Percentiles rank a stretch among this genome's conserved stretches.
phyloP scores from a whole-genome alignment of 1,140 invertebrate genomes.

The Pteromalus puparum region DNA sequence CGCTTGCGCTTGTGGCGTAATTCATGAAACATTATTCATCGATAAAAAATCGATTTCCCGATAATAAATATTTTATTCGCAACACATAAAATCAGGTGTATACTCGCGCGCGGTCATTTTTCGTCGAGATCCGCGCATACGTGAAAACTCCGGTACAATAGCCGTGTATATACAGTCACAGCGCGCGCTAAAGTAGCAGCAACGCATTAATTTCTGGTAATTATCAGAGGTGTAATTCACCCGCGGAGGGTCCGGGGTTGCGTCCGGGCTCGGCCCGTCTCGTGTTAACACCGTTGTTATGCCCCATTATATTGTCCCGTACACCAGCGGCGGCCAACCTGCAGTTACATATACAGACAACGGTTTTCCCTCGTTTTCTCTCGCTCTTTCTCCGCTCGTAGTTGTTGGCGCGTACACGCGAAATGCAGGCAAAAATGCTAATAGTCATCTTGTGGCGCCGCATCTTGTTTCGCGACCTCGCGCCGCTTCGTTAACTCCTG shows the following conservation, averaged over 20 bases:
- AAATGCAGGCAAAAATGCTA: conserved; percentile 31
- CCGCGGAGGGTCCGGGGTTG: conserved; percentile 68
- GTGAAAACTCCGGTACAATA: conserved; percentile 49
- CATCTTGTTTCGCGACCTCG: conserved; percentile 21
- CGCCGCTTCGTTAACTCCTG: background rate
- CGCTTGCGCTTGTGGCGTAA: too few species aligned
- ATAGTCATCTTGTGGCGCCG: background rate
- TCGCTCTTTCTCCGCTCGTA: background rate
- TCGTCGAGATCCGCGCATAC: conserved; percentile 8
- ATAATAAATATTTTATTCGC: background rate
- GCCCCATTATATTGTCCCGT: conserved; percentile 73
- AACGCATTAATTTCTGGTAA: conserved; percentile 74
- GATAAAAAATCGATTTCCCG: background rate
- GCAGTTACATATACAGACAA: conserved; percentile 27
- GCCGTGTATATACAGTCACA: background rate
- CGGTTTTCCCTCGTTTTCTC: background rate
- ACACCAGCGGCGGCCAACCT: conserved; percentile 36
- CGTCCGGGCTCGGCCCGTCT: conserved; percentile 69
- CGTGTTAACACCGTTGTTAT: conserved; percentile 76
- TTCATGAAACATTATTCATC: background rate
- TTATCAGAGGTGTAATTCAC: conserved; percentile 74
- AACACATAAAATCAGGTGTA: conserved; percentile 11
- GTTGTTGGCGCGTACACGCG: background rate
- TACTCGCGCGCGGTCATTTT: background rate
- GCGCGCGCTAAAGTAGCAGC: conserved; percentile 59